These are phyloP conservation scores for Connochaetes taurinus DNA, from an alignment of 2,113 vertebrate genomes.

Conservation along the genomic window DNA sequence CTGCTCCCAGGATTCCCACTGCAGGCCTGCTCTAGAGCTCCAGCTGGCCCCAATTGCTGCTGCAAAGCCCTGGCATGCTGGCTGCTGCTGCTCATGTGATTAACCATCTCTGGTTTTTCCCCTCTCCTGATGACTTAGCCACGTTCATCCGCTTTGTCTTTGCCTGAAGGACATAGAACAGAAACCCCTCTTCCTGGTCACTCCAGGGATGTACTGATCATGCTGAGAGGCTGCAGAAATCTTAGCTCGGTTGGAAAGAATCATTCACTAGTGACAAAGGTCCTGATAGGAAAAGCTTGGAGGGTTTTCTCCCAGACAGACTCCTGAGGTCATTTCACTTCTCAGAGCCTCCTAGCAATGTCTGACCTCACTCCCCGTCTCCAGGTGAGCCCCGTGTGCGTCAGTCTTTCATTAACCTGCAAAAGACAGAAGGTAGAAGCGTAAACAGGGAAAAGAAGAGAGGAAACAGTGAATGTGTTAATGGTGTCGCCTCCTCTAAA, in stretches of 20 bases:
- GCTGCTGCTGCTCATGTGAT: rapidly evolving
- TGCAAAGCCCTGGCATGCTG: background rate
- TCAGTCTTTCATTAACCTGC: background rate
- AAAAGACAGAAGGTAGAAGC: background rate
- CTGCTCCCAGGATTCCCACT: background rate
- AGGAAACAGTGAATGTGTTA: background rate
- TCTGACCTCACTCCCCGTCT: background rate
- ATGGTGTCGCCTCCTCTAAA: background rate
- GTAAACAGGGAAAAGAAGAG: background rate
- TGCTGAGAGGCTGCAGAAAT: background rate
- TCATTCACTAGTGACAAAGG: background rate
- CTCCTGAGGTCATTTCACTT: background rate
- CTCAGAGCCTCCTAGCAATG: rapidly evolving
- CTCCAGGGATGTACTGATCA: background rate
- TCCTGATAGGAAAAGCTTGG: background rate
- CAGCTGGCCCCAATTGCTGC: background rate
- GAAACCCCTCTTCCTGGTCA: background rate
- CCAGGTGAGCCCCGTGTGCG: background rate
- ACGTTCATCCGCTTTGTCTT: background rate
- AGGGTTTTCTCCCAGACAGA: too few species aligned
- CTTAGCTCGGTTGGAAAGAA: background rate
- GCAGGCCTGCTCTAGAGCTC: background rate
- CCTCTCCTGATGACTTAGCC: background rate
- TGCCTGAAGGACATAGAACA: background rate
- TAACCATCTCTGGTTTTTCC: background rate